Base-by-base conservation (phyloP, 2,797 vertebrate genomes). In the Sebastes vulpes region DNA sequence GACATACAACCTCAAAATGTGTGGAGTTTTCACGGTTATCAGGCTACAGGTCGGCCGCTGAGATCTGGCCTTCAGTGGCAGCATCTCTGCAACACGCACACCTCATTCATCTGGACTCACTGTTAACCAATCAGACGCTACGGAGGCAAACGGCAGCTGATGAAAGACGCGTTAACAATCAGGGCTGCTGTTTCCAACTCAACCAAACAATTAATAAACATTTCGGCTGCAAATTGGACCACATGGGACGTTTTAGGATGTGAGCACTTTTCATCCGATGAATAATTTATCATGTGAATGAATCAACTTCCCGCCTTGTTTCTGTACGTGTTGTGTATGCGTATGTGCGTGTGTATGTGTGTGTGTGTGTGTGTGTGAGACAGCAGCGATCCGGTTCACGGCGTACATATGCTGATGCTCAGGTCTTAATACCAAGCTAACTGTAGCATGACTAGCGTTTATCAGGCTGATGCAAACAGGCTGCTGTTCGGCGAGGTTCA, bases 151-250 rank as follows among this genome's bases (percentile, higher is more conserved):
- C 60, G 54, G 8, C 32, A 68, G 75, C 72, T 70, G 64, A 79
- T 56, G 21, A 67, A 63, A 65, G 60, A 7, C 23, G 60, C 31
- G 50, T 46, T 59, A 82, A 72, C 78, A 81, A 83, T 70, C 65
- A 26, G 32, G 2, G 9, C 83, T 31, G 53, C 48, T 65, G 75
- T 16, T 85, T 82, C 61, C 46, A 48, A 52, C 68, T 42, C 60
- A 58, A 68, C 52, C 71, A 25, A 85, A 88, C 89, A 90, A 88
- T 85, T 87, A 86, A 73, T 54, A 84, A 89, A 91, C 81, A 85
- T 75, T 89, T 84, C 60, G 25, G 46, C 79, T 64, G 75, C 83
- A 92, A 86, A 93, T 85, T 82, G 66, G 68, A 75, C 77, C 89
- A 73, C 79, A 75, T 65, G 86, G 83, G 91, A 88, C 31, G 32